Base-by-base conservation (phyloP, 1,140 invertebrate species). In the Bombus pyrosoma region DNA sequence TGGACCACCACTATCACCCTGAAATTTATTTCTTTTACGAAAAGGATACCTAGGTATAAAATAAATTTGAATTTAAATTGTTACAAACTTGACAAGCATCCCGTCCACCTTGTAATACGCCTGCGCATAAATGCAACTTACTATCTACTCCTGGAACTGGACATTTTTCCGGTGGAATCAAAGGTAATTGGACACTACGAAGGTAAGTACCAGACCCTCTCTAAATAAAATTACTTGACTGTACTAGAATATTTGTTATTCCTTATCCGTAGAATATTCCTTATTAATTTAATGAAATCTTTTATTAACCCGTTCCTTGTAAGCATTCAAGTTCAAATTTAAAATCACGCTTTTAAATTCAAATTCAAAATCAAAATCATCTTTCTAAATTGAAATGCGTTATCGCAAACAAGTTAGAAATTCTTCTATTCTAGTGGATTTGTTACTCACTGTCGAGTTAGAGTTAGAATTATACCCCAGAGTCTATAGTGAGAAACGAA, bases 41-140 rank as follows among this genome's bases (percentile, higher is more conserved):
- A 37, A 25, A 39, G 3, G 25, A 18, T 8, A 34, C 3, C 53
- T 78, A 47, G 64, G 28, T 15, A 13, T 37, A 37, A 57, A 34
- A 13, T 28, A 41, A n/a, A 62, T 18, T 10, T 53, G n/a, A 68
- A 22, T n/a, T 3, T 32, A 83, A 64, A 68, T 81, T 47, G 73
- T 64, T 78, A 75, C 83, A 57, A 90, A 94, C 96, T 86, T 96
- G 95, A 88, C 96, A 97, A 25, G 96, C 93, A 89, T 97, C 96
- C 25, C 95, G 92, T 39, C 96, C 96, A 12, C 96, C 96, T 85
- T 95, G 93, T 34, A 90, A 37, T 43, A 86, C 83, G 13, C 96
- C 96, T 25, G 96, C 96, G 90, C 96, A 97, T 25, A 97, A 88
- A 73, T 94, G 93, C 64, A 77, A 69, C 13, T 76, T 10, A 25